Conservation (phyloP, 2,113 vertebrate genomes). For the Neogale vison region DNA sequence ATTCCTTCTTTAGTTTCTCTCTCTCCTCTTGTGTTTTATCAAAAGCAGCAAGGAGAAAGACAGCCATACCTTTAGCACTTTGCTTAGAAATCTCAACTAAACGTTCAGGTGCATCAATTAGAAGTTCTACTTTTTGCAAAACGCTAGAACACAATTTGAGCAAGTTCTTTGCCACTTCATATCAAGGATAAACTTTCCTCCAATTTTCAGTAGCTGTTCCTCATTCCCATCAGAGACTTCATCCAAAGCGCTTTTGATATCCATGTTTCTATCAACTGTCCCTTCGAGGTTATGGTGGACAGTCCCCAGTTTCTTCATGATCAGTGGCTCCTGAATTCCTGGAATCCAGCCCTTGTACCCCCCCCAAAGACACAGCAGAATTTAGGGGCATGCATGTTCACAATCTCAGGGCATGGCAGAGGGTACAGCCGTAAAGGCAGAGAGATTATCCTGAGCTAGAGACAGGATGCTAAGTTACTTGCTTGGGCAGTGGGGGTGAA, state of each 20-base stretch:
- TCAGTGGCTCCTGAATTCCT: not conserved
- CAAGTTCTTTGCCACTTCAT: too few species aligned
- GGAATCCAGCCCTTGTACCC: not conserved
- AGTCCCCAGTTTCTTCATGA: not conserved
- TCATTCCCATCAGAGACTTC: not conserved
- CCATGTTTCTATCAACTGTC: not conserved
- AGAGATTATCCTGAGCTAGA: not conserved
- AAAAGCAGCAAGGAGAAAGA: too few species aligned
- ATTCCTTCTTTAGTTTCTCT: too few species aligned
- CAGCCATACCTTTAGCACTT: too few species aligned
- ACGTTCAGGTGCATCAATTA: too few species aligned
- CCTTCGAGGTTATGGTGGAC: not conserved
- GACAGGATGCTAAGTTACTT: not conserved
- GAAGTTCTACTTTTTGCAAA: too few species aligned
- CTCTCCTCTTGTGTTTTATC: too few species aligned
- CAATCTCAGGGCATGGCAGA: not conserved
- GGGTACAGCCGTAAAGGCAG: not conserved
- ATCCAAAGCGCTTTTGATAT: not conserved
- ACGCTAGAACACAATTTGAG: too few species aligned
- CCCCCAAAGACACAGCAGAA: not conserved
- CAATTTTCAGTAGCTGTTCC: not conserved
- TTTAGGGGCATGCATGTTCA: not conserved
- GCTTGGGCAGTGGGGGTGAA: not conserved
- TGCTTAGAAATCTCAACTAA: too few species aligned
- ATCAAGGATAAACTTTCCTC: not conserved